Conservation (phyloP, 2,797 vertebrate genomes). For the Acanthiza pusilla region DNA sequence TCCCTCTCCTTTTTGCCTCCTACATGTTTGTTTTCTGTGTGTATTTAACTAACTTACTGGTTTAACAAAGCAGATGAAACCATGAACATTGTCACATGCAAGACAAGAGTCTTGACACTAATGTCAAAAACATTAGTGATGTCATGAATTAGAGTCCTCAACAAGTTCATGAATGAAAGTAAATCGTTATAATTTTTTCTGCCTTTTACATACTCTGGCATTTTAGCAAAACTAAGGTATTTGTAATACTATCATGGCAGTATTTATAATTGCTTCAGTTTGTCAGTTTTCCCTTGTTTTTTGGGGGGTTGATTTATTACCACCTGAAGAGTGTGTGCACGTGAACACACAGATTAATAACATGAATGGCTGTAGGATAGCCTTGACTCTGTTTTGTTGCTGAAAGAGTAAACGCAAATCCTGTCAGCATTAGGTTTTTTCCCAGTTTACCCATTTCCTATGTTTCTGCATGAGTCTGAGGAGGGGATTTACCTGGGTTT, state of each 20-base stretch:
- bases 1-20: not conserved
- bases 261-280: not conserved
- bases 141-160: not conserved
- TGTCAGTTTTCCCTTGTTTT: not conserved
- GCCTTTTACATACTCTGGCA: not conserved
- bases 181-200: not conserved
- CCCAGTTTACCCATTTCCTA: not conserved
- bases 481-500: not conserved
- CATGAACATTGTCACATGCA: not conserved
- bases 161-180: not conserved
- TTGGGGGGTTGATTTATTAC: not conserved
- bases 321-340: not conserved
- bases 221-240: not conserved
- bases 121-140: not conserved
- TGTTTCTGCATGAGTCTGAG: not conserved
- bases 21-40: not conserved
- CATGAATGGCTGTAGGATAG: fast-evolving
- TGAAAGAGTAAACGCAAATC: not conserved
- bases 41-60: not conserved
- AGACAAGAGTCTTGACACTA: not conserved
- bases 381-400: not conserved
- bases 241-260: not conserved
- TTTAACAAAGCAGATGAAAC: not conserved
- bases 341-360: not conserved
- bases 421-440: not conserved